Conservation (phyloP, 2,888 invertebrate genomes). For the Drosophila merina region DNA sequence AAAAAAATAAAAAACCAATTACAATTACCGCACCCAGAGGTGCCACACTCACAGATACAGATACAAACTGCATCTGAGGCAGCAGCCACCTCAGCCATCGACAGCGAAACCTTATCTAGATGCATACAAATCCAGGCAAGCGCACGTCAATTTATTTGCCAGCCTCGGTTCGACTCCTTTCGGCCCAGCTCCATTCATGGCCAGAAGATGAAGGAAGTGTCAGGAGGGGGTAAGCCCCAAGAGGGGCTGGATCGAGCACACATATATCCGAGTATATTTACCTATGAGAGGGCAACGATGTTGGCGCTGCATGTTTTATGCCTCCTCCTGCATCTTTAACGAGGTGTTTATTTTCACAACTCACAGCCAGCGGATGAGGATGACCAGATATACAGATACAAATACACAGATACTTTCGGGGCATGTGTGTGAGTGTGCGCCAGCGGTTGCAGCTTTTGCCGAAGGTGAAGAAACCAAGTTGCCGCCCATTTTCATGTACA, state of each 20-base stretch:
- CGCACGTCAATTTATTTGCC: conserved; percentile 81
- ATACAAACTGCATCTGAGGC: conserved; percentile 44
- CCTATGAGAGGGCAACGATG: conserved; percentile 65
- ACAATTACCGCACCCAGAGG: conserved; percentile 81
- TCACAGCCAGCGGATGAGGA: conserved; percentile 59
- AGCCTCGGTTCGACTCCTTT: conserved; percentile 52
- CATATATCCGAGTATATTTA: conserved; percentile 49
- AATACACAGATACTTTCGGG: conserved; percentile 4
- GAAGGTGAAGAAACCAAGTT: conserved; percentile 77
- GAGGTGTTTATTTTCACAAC: conserved; percentile 82
- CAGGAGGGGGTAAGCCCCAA: conserved; percentile 1
- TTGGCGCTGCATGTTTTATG: conserved; percentile 80
- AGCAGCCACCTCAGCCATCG: conserved; percentile 41
- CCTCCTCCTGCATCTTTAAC: conserved; percentile 80
- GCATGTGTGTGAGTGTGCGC: conserved; percentile 31
- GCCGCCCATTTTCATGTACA: conserved; percentile 74
- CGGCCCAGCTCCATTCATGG: conserved; percentile 30
- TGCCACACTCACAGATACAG: conserved; percentile 65
- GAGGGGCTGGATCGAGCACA: conserved; percentile 11
- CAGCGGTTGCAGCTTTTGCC: conserved; percentile 63
- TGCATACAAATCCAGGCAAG: conserved; percentile 80
- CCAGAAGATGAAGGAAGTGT: conserved; percentile 16
- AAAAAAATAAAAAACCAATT: conserved; percentile 73
- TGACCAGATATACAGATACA: conserved; percentile 23
- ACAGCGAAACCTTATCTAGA: conserved; percentile 74